Conservation (phyloP, 2,113 vertebrate species). For the Hemicordylus capensis region DNA sequence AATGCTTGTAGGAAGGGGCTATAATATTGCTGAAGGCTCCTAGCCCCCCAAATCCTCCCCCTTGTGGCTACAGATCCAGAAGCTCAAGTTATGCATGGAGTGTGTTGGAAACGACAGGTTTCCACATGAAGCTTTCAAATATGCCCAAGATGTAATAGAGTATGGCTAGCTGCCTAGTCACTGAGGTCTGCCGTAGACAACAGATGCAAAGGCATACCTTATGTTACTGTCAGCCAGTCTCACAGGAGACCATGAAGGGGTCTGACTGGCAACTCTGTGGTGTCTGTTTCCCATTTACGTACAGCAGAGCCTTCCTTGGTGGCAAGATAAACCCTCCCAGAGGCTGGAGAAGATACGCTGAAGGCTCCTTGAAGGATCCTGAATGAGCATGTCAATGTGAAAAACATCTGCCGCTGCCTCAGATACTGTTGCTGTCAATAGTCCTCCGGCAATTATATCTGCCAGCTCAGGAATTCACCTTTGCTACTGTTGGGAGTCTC, state of each 20-base stretch:
- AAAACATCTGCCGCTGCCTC: neutral
- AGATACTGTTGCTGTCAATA: neutral
- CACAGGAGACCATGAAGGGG: neutral
- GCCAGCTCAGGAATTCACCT: neutral
- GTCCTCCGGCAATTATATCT: neutral
- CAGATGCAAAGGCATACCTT: neutral
- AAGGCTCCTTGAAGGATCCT: neutral
- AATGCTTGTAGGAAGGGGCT: neutral
- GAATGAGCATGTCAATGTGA: neutral
- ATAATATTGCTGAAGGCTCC: neutral
- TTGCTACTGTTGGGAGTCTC: neutral
- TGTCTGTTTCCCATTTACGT: neutral
- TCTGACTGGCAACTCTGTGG: neutral
- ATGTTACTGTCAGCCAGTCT: neutral
- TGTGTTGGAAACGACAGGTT: neutral
- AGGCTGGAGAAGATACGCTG: neutral
- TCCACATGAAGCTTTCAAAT: neutral
- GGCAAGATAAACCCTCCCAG: constrained; percentile 2
- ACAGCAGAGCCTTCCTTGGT: neutral
- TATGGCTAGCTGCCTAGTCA: neutral
- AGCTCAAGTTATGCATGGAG: neutral
- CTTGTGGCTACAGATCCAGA: neutral
- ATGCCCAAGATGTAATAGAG: neutral
- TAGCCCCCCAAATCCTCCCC: neutral
- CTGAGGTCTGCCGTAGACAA: neutral